Evolutionary conservation across 2,797 vertebrate genomes (phyloP).

Genomic region (Pterois miles): DNA sequence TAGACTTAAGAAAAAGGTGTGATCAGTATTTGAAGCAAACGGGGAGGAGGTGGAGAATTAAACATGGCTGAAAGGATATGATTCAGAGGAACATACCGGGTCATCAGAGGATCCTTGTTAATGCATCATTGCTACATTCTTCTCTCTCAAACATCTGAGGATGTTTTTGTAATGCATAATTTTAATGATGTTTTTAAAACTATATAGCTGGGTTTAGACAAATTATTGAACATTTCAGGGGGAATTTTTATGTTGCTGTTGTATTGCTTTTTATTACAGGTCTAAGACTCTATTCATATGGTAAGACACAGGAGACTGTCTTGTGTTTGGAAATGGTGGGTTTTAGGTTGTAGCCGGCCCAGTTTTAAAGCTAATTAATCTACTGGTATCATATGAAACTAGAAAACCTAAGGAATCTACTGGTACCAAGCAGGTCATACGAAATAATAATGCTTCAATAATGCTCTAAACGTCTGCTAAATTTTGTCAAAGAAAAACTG

Average conservation of each 20-base stretch:
- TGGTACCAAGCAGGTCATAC: not conserved
- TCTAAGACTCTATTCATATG: not conserved
- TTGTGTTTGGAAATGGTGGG: not conserved
- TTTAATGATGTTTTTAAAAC: not conserved
- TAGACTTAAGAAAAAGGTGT: not conserved
- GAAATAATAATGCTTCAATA: too few species aligned
- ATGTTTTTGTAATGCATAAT: not conserved
- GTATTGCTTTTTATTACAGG: not conserved
- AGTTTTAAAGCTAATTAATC: not conserved
- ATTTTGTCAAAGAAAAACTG: accelerated
- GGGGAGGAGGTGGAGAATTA: not conserved
- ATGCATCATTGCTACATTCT: not conserved
- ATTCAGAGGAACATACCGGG: not conserved
- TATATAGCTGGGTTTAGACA: not conserved
- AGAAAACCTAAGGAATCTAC: accelerated
- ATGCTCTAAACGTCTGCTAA: too few species aligned
- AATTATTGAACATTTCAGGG: not conserved
- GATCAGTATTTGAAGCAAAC: not conserved
- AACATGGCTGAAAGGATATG: constrained; percentile 2
- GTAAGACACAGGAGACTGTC: not conserved
- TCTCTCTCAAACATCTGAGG: not conserved
- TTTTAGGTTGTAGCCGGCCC: not conserved
- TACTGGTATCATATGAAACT: not conserved
- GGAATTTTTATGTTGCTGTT: not conserved
- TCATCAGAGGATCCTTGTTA: constrained; percentile 10